Evolutionary conservation across 2,113 vertebrate genomes (phyloP), one percentile per base, ranked within the genome.

Genomic region (Pterocles burchelli): DNA sequence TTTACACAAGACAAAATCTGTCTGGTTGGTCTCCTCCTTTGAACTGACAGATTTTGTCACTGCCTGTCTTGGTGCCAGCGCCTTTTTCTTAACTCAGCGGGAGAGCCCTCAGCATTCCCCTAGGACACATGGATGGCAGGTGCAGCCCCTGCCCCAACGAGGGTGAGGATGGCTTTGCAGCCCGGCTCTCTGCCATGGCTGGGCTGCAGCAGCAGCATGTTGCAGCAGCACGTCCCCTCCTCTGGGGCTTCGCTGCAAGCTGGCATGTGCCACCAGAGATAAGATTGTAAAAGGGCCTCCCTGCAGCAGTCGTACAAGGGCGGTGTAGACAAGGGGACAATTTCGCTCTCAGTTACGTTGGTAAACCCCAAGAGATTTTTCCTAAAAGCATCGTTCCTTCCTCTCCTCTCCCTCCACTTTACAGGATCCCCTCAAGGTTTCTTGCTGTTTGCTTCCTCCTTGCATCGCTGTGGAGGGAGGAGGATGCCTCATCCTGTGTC

Each of bases 101-200:
- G 54, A 51, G 9, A 51, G 10, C 18, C 51, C 6, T 13, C 4
- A 1, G 14, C 25, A 26, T 67, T 67, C 49, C 46, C 17, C 38
- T 0, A 3, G 61, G 76, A 34, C 0, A 1, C 0, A 3, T 9
- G 17, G 33, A 33, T 55, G 38, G 25, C 4, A 2, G 68, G 34
- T 57, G 10, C 22, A 61, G 33, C 18, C 46, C 55, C 34, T 11
- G 31, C 3, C 26, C 34, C 59, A 43, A 34, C 2, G 2, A 83
- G 65, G 15, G 5, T 2, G 10, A 65, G 43, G 41, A 72, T 1
- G 10, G 25, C 34, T 57, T 65, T 2, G 1, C 19, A 72, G 41
- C 51, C 41, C 0, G 0, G 8, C 28, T 11, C 10, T 48, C 13
- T 0, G 0, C 38, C 2, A 2, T 10, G 6, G 41, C 51, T 9